Evolutionary conservation across 2,113 vertebrate species (phyloP).

Genomic region (Xiphophorus hellerii): DNA sequence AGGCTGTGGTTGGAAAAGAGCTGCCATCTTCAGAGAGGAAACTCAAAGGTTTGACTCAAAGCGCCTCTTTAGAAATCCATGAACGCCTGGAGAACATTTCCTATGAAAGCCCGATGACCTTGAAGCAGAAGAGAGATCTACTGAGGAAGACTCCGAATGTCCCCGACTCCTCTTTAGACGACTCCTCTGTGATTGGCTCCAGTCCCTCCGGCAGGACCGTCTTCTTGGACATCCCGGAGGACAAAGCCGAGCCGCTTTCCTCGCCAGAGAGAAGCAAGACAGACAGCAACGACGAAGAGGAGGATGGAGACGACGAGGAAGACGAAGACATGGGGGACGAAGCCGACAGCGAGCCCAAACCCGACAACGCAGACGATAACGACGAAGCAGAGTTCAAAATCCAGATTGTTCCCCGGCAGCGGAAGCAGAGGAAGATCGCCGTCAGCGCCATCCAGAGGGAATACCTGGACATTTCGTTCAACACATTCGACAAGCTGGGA

Average conservation of each 20-base stretch:
- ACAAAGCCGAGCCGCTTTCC: constrained; percentile 82
- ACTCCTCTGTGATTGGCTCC: constrained; percentile 65
- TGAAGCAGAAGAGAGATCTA: constrained; percentile 94
- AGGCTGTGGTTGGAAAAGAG: constrained; percentile 51
- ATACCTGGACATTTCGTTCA: constrained; percentile 97
- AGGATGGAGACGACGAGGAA: constrained; percentile 83
- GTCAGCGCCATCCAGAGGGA: constrained; percentile 99
- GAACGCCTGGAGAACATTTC: constrained; percentile 68
- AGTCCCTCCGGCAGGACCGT: constrained; percentile 84
- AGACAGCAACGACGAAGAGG: constrained; percentile 79
- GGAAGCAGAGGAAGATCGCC: constrained; percentile 97
- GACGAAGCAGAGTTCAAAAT: constrained; percentile 98
- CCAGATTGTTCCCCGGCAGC: constrained; percentile 95
- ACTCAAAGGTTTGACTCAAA: constrained; percentile 47
- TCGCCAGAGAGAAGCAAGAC: constrained; percentile 84
- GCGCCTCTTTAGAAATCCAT: constrained; percentile 72
- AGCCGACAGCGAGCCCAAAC: constrained; percentile 84
- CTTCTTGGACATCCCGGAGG: constrained; percentile 89
- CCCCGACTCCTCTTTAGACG: constrained; percentile 88
- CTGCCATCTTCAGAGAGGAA: constrained; percentile 47
- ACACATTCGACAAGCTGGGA: constrained; percentile 91
- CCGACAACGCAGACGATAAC: constrained; percentile 83
- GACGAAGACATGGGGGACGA: constrained; percentile 88
- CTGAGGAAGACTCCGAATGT: constrained; percentile 90
- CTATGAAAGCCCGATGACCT: constrained; percentile 87